phyloP scores from a whole-genome alignment of 2,888 invertebrate species.

The Stomorhina lunata region DNA sequence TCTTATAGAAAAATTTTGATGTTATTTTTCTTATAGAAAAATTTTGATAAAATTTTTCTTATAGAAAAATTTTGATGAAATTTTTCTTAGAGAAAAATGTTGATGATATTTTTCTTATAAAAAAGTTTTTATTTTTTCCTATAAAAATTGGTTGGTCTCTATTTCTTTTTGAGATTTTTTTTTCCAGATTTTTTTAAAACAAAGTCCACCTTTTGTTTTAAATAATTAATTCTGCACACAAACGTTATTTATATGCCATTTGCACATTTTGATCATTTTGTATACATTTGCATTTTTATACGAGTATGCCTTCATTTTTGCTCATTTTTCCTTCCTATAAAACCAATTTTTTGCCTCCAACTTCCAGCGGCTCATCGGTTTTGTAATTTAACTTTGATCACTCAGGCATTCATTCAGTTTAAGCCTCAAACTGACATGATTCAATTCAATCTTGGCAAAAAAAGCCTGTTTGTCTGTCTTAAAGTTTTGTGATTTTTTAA shows the following conservation, averaged over 20 bases:
- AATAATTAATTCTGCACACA: neutral
- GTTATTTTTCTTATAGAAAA: no score
- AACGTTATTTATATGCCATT: constrained; percentile 2
- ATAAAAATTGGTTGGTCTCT: no score
- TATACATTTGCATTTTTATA: neutral
- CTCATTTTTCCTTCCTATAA: neutral
- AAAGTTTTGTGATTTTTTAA: neutral
- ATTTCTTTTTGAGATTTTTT: neutral
- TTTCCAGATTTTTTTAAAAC: no score
- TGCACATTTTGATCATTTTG: neutral
- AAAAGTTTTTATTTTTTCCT: no score
- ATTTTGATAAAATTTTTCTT: no score
- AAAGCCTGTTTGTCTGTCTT: neutral
- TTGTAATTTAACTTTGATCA: neutral
- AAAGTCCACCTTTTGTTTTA: neutral
- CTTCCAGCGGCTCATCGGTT: no score
- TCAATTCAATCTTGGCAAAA: no score
- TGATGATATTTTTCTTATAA: no score
- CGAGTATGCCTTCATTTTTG: neutral
- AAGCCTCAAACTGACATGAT: no score
- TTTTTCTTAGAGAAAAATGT: no score
- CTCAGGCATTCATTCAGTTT: neutral
- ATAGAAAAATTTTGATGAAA: no score
- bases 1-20: no score
- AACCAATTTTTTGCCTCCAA: neutral